Evolutionary conservation across 2,888 invertebrate genomes (phyloP).

Genomic region (Xylophagus ater): DNA sequence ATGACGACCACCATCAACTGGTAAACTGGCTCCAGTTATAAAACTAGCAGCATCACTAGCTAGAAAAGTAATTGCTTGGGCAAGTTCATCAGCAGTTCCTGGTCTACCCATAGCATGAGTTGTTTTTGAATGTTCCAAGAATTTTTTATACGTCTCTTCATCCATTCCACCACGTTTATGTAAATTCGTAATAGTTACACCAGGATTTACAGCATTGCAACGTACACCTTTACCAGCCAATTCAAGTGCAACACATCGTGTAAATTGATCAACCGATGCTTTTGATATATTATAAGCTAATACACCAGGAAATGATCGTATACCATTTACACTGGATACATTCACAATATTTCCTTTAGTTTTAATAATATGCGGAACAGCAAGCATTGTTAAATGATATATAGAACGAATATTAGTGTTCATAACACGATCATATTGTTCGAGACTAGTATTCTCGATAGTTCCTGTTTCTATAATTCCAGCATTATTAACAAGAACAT

Average conservation of each 20-base stretch:
- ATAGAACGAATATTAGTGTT: slow-evolving; percentile 77
- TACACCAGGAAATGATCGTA: slow-evolving; percentile 80
- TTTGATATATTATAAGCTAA: slow-evolving; percentile 90
- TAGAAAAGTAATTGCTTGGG: slow-evolving; percentile 80
- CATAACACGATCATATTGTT: slow-evolving; percentile 83
- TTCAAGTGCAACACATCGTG: slow-evolving; percentile 82
- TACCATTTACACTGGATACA: slow-evolving; percentile 88
- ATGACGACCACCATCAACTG: slow-evolving; percentile 91
- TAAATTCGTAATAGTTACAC: slow-evolving; percentile 79
- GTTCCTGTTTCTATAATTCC: slow-evolving; percentile 71
- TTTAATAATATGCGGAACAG: slow-evolving; percentile 73
- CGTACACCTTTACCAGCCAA: slow-evolving; percentile 70
- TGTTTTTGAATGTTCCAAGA: slow-evolving; percentile 69
- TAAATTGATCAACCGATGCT: slow-evolving; percentile 89
- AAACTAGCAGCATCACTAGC: slow-evolving; percentile 82
- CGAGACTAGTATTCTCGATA: slow-evolving; percentile 74
- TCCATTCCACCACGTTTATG: slow-evolving; percentile 79
- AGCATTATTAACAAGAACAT: slow-evolving; percentile 84
- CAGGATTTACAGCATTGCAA: slow-evolving; percentile 84
- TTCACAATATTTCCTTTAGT: slow-evolving; percentile 88
- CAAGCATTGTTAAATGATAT: slow-evolving; percentile 73
- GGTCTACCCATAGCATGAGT: slow-evolving; percentile 89
- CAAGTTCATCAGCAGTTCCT: slow-evolving; percentile 76
- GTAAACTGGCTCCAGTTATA: slow-evolving; percentile 78
- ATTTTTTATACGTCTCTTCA: slow-evolving; percentile 68